Evolutionary conservation across 1,140 invertebrate genomes (phyloP).

Genomic region (Steinernema khuongi): DNA sequence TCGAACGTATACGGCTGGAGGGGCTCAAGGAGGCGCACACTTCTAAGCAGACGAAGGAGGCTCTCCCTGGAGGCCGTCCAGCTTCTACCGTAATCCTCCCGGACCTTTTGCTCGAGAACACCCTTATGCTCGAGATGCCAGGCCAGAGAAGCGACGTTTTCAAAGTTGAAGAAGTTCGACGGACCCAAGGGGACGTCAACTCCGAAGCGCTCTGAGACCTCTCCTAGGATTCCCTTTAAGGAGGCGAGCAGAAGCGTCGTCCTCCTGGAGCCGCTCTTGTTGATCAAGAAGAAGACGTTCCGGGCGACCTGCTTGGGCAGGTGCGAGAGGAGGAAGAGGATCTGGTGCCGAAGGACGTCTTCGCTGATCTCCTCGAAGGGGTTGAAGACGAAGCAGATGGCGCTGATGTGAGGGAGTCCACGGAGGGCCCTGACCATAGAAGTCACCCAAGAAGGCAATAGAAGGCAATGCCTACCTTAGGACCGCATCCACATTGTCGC

Average conservation of each 20-base stretch:
- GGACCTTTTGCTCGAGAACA: not conserved
- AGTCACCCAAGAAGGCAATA: too few species aligned
- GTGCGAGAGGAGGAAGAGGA: not conserved
- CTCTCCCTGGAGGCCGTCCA: not conserved
- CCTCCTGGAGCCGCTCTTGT: not conserved
- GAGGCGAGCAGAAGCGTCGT: not conserved
- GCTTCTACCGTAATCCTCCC: constrained; percentile 1
- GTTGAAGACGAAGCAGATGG: not conserved
- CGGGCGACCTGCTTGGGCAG: not conserved
- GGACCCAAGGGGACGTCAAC: not conserved
- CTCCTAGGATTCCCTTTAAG: not conserved
- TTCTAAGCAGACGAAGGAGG: not conserved
- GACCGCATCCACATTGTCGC: not conserved
- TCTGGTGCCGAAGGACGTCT: not conserved
- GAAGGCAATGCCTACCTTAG: too few species aligned
- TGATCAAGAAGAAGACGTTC: not conserved
- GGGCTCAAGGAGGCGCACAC: not conserved
- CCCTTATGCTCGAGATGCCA: not conserved
- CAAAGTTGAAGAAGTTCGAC: not conserved
- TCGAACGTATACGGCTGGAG: not conserved
- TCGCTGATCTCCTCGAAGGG: not conserved
- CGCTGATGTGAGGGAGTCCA: not conserved
- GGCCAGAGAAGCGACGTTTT: not conserved
- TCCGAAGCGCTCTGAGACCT: not conserved
- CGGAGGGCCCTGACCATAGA: not conserved